Conservation (phyloP, 2,797 vertebrate species). For the Botia almorhae region DNA sequence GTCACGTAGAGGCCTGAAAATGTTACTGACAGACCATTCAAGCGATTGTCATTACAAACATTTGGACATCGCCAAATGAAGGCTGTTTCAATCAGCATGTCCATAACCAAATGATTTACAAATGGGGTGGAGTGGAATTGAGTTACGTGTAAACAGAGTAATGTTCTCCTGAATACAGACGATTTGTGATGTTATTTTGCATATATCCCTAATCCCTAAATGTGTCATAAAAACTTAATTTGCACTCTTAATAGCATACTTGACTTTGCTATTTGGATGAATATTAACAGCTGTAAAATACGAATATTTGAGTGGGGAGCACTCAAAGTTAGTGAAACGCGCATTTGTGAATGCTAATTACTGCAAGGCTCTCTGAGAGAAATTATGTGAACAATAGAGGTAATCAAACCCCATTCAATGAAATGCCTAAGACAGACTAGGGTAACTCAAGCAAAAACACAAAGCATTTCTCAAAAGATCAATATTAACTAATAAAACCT, state of each 20-base stretch:
- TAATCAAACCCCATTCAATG: conserved; percentile 32
- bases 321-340: conserved; percentile 40
- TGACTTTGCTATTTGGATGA: conserved; percentile 55
- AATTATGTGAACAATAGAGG: conserved; percentile 22
- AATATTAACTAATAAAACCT: background rate
- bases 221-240: conserved; percentile 50
- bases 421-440: background rate
- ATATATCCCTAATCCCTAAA: conserved; percentile 34
- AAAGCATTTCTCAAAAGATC: conserved; percentile 17
- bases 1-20: background rate
- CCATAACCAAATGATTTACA: conserved; percentile 63
- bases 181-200: conserved; percentile 68
- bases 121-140: conserved; percentile 64
- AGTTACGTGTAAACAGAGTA: conserved; percentile 63
- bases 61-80: conserved; percentile 64
- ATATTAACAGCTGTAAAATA: conserved; percentile 13
- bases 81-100: conserved; percentile 69
- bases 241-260: conserved; percentile 61
- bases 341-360: conserved; percentile 32
- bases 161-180: conserved; percentile 70
- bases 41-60: background rate
- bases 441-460: conserved; percentile 27
- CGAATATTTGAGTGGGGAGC: conserved; percentile 20
- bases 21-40: background rate
- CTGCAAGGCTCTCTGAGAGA: background rate